Evolutionary conservation across 2,888 invertebrate species (phyloP), one percentile per base, ranked within the genome.

Genomic region (Volucella inflata): DNA sequence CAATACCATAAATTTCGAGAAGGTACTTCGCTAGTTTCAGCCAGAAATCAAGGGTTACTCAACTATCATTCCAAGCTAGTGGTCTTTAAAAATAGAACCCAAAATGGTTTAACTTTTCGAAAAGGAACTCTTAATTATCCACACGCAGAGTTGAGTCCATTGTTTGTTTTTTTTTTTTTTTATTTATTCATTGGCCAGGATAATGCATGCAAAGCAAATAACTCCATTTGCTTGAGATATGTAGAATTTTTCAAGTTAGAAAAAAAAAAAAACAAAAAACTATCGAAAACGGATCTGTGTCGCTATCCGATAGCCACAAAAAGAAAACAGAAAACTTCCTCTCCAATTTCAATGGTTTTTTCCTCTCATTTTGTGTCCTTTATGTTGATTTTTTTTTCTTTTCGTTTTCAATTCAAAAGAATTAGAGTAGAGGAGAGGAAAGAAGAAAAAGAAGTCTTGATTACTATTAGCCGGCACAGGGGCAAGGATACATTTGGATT

Each of bases 181-280:
- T 59, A 67, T 67, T 67, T 59, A 59, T 67, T 75, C 70, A 75
- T 64, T 72, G 62, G 21, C 38, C 62, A 67, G 30, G 65, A 74
- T 83, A 68, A 68, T 74, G 40, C 46, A 68, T 51, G 68, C 50
- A 76, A 78, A 83, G 68, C 50, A 76, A 78, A 83, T 83, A 78
- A 78, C 59, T 83, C 48, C 59, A 48, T 68, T 70, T 42, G 50
- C 36, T 50, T 57, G 64, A 59, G 46, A 64, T 50, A 16, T 57
- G 57, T 51, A 17, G 55, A 48, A 59, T 40, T 36, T 48, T 17
- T 30, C 6, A 30, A 30, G 30, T 6, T 0, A 30, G 0, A n/a
- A 50, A 40, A 42, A 60, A 46, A 30, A 70, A 21, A 57, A 14
- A 42, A n/a, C 9, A 21, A 16, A 16, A 53, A 62, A 62, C 44